Percentiles rank a stretch among this genome's conserved stretches.
phyloP scores from a whole-genome alignment of 2,888 invertebrate genomes.

The Drosophila ustulata region DNA sequence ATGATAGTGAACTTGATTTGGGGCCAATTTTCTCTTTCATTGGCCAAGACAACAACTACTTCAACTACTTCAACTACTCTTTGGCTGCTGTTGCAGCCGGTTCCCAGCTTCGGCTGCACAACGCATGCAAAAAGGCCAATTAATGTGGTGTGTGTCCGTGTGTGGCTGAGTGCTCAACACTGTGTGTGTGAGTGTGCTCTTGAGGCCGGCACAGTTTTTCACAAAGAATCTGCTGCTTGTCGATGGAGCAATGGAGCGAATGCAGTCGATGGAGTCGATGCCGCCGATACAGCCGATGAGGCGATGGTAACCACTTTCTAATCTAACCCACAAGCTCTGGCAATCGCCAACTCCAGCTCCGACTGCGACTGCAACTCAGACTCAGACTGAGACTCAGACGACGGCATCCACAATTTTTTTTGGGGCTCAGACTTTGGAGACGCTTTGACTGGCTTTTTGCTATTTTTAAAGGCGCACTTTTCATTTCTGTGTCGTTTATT shows the following conservation, averaged over 20 bases:
- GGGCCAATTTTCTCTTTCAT: constrained; percentile 74
- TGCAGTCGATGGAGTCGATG: constrained; percentile 14
- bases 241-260: constrained; percentile 22
- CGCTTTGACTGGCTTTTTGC: constrained; percentile 54
- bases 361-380: background rate
- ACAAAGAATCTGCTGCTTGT: constrained; percentile 55
- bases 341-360: constrained; percentile 38
- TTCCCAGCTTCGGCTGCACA: constrained; percentile 41
- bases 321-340: constrained; percentile 65
- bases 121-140: constrained; percentile 69
- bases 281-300: constrained; percentile 19
- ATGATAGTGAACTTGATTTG: constrained; percentile 73
- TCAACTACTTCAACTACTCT: constrained; percentile 3
- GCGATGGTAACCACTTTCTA: constrained; percentile 60
- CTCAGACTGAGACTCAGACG: constrained; percentile 4
- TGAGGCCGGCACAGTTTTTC: constrained; percentile 60
- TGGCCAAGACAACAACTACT: constrained; percentile 34
- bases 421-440: constrained; percentile 49
- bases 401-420: constrained; percentile 44
- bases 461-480: constrained; percentile 65
- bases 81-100: constrained; percentile 37
- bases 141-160: constrained; percentile 36
- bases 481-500: constrained; percentile 53
- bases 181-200: constrained; percentile 9
- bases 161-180: constrained; percentile 7